Evolutionary conservation across 2,888 invertebrate species (phyloP).

Genomic region (Leptarthrus brevirostris): DNA sequence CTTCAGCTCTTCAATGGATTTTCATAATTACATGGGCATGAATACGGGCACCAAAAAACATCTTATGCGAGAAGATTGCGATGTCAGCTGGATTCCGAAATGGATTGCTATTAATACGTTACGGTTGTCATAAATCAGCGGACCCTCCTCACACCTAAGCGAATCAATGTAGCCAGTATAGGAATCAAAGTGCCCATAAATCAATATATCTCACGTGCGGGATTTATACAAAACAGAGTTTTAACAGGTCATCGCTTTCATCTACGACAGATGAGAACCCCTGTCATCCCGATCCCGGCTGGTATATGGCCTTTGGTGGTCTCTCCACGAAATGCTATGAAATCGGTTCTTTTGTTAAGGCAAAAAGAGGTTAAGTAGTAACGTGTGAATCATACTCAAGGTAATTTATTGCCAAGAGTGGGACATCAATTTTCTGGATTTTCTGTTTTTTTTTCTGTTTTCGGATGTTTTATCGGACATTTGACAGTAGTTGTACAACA

Average conservation of each 20-base stretch:
- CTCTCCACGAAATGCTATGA: conserved; percentile 9
- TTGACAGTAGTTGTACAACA: conserved; percentile 37
- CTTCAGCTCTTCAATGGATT: not conserved
- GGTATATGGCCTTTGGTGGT: not conserved
- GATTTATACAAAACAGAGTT: conserved; percentile 32
- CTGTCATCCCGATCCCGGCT: not conserved
- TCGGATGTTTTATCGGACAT: conserved; percentile 1
- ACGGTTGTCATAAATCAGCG: conserved; percentile 46
- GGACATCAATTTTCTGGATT: conserved; percentile 28
- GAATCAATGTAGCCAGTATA: conserved; percentile 35
- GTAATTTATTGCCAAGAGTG: conserved; percentile 38
- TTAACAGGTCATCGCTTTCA: conserved; percentile 44
- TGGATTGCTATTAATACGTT: conserved; percentile 46
- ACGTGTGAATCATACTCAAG: conserved; percentile 44
- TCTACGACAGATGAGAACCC: conserved; percentile 1
- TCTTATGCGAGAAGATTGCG: conserved; percentile 20
- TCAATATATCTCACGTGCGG: conserved; percentile 43
- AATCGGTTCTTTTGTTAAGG: conserved; percentile 34
- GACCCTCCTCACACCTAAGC: conserved; percentile 42
- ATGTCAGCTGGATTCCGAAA: conserved; percentile 45
- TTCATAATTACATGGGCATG: conserved; percentile 21
- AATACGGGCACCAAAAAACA: not conserved
- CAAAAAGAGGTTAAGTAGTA: conserved; percentile 34
- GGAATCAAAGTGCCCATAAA: conserved; percentile 41
- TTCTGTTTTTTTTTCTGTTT: conserved; percentile 2